Evolutionary conservation across 2,888 invertebrate species (phyloP).

Genomic region (Schizotus pectinicornis): DNA sequence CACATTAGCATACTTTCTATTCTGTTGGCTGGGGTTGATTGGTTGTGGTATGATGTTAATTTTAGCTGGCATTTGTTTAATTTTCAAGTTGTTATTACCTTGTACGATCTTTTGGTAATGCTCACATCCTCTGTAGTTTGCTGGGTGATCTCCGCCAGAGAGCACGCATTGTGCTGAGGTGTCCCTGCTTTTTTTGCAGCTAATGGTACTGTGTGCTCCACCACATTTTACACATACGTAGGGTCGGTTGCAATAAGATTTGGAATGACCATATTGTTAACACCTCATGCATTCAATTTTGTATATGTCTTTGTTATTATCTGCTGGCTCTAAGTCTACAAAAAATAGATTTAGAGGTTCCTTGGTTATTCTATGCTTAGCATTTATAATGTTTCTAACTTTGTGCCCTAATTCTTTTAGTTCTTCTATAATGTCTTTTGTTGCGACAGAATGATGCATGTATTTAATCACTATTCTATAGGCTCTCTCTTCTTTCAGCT

Average conservation of each 20-base stretch:
- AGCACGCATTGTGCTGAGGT: constrained; percentile 25
- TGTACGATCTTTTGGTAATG: no score
- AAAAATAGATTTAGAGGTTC: constrained; percentile 27
- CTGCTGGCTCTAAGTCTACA: constrained; percentile 29
- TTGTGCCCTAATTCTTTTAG: constrained; percentile 20
- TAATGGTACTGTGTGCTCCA: constrained; percentile 5
- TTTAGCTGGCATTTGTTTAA: no score
- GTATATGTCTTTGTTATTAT: constrained; percentile 30
- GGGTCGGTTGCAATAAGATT: constrained; percentile 17
- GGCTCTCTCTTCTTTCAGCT: constrained; percentile 27
- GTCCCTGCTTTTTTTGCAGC: constrained; percentile 17
- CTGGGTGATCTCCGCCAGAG: constrained; percentile 15
- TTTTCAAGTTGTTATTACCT: no score
- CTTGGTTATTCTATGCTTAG: constrained; percentile 23
- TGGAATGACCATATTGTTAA: constrained; percentile 40
- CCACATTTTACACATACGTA: constrained; percentile 22
- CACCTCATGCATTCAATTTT: constrained; percentile 32
- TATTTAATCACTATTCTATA: constrained; percentile 28
- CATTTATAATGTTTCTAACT: constrained; percentile 30
- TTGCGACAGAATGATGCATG: constrained; percentile 18
- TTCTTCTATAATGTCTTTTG: constrained; percentile 19
- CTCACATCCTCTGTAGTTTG: constrained; percentile 25
- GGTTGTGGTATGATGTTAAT: no score
- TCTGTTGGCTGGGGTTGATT: background rate
- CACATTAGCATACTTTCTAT: constrained; percentile 1